Conservation (phyloP, 2,797 vertebrate species). For the Lateolabrax maculatus region DNA sequence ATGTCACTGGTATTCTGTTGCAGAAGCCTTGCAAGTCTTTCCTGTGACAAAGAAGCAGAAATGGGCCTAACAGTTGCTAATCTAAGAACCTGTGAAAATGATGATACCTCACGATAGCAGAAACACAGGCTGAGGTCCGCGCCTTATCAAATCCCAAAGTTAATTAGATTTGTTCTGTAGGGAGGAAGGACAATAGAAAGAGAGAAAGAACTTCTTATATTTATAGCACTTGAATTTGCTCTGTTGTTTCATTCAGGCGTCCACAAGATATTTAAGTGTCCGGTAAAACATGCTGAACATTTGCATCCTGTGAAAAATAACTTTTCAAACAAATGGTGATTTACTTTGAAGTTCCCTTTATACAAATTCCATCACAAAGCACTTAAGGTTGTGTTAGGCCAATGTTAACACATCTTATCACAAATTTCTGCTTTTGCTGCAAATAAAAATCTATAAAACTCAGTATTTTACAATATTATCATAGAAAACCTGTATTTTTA, state of each 20-base stretch:
- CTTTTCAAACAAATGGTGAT: conserved; percentile 29
- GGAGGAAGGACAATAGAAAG: conserved; percentile 52
- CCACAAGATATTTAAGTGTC: conserved; percentile 20
- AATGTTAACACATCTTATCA: neutral
- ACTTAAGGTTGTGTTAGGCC: too few relatives aligned
- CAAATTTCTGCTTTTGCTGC: neutral
- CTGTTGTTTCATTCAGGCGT: conserved; percentile 5
- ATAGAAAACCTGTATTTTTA: neutral
- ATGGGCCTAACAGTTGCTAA: conserved; percentile 73
- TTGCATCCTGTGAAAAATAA: conserved; percentile 13
- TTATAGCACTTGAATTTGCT: conserved; percentile 56
- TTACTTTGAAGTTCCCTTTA: conserved; percentile 13
- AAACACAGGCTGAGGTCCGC: conserved; percentile 31
- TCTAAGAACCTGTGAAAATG: conserved; percentile 76
- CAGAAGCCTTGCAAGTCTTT: conserved; percentile 79
- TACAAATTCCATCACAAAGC: neutral
- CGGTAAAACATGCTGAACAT: neutral
- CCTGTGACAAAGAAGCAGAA: conserved; percentile 79
- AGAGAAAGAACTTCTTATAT: conserved; percentile 25
- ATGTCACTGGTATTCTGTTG: conserved; percentile 79
- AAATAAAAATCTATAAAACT: neutral
- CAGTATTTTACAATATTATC: neutral
- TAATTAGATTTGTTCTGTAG: conserved; percentile 69
- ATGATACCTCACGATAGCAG: conserved; percentile 63
- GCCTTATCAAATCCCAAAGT: conserved; percentile 61